A percentile compares a stretch with the other conserved stretches of the same genome.
Evolutionary conservation across 2,113 vertebrate genomes (phyloP).

Genomic region (Cyprinus carpio): DNA sequence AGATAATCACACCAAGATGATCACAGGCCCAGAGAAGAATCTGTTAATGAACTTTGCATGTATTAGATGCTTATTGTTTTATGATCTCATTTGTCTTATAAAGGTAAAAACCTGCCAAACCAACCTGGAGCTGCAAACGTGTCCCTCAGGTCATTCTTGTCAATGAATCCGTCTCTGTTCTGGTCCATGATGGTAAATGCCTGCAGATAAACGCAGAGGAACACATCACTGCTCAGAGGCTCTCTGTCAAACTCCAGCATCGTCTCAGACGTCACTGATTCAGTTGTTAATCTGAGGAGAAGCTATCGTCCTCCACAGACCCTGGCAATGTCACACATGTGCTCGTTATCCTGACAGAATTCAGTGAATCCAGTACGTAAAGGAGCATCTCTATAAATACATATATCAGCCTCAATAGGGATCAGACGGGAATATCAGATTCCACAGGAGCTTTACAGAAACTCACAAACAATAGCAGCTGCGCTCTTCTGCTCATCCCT

Average conservation of each 20-base stretch:
- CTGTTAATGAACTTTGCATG: too few species aligned
- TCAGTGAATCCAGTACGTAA: neutral
- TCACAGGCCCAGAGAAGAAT: too few species aligned
- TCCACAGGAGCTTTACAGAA: slow-evolving; percentile 20
- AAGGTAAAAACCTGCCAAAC: slow-evolving; percentile 37
- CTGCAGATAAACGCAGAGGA: slow-evolving; percentile 62
- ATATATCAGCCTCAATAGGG: slow-evolving; percentile 2
- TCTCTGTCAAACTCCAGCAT: too few species aligned
- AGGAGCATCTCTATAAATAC: neutral
- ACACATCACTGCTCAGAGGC: too few species aligned
- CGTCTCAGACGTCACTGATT: too few species aligned
- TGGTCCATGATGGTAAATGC: slow-evolving; percentile 98
- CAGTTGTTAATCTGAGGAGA: neutral
- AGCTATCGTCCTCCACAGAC: too few species aligned
- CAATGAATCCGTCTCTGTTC: slow-evolving; percentile 95
- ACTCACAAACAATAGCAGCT: neutral
- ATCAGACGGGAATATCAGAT: slow-evolving; percentile 32
- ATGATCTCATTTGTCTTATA: too few species aligned
- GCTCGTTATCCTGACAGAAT: neutral
- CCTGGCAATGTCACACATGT: neutral
- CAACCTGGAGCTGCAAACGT: slow-evolving; percentile 92
- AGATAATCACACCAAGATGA: too few species aligned
- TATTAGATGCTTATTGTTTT: too few species aligned
- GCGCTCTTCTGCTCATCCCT: neutral
- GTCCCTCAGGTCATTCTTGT: slow-evolving; percentile 93